Evolutionary conservation across 2,113 vertebrate species (phyloP).

Genomic region (Brachyhypopomus gauderio): DNA sequence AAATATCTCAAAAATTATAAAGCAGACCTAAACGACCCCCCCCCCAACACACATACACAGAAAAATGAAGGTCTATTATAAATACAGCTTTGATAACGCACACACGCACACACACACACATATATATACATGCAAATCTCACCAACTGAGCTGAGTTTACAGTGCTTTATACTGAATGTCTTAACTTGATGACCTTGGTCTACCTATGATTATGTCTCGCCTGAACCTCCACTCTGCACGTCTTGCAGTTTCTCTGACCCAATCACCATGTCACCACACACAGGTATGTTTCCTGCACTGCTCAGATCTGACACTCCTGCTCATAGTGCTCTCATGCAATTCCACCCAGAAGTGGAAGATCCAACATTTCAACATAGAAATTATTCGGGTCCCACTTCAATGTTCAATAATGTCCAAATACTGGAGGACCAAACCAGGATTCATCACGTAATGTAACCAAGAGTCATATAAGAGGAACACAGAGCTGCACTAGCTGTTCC

Average conservation of each 20-base stretch:
- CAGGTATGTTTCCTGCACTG: too few species aligned
- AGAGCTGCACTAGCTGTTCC: neutral
- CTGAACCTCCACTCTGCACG: neutral
- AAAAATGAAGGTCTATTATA: too few species aligned
- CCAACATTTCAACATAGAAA: neutral
- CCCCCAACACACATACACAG: too few species aligned
- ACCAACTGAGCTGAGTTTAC: neutral
- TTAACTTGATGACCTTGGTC: constrained; percentile 1
- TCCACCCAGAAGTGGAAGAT: neutral
- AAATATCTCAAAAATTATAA: neutral
- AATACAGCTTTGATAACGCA: too few species aligned
- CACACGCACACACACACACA: too few species aligned
- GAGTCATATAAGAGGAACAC: neutral
- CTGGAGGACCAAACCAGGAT: neutral
- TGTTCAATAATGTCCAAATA: neutral
- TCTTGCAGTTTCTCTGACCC: constrained; percentile 15
- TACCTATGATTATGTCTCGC: neutral
- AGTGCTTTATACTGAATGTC: neutral
- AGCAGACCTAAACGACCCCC: neutral
- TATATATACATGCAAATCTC: neutral
- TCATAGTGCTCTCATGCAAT: neutral
- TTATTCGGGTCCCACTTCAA: neutral
- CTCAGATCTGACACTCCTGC: neutral
- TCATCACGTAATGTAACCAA: neutral
- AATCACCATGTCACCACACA: neutral